Conservation (phyloP, 2,888 invertebrate species). For the Creontiades dilutus region DNA sequence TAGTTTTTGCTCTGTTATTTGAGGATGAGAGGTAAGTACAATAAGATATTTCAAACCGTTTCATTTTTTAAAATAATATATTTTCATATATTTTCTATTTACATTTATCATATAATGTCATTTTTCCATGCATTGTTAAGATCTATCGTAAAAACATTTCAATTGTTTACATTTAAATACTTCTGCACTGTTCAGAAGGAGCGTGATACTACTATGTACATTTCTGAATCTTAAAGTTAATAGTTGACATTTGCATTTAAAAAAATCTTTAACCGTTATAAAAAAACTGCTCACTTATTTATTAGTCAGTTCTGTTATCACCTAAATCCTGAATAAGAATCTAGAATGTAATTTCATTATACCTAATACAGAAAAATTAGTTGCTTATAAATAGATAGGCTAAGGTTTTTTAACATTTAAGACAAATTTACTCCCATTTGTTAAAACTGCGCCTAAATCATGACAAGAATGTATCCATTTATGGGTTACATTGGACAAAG, state of each 20-base stretch:
- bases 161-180: conserved; percentile 6
- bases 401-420: background rate
- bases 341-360: conserved; percentile 9
- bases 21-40: background rate
- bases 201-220: background rate
- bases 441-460: too few species aligned
- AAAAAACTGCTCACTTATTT: conserved; percentile 8
- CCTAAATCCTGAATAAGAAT: conserved; percentile 27
- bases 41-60: background rate
- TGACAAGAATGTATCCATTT: too few species aligned
- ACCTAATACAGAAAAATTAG: background rate
- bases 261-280: conserved; percentile 11
- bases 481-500: too few species aligned
- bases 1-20: too few species aligned
- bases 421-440: too few species aligned
- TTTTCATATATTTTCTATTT: conserved; percentile 33
- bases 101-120: conserved; percentile 30
- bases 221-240: background rate
- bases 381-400: background rate
- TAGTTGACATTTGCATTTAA: conserved; percentile 7
- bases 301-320: conserved; percentile 15
- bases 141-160: conserved; percentile 32
- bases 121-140: background rate
- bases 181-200: background rate
- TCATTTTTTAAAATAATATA: conserved; percentile 27